A percentile compares a stretch with the other conserved stretches of the same genome.
Evolutionary conservation across 2,888 invertebrate genomes (phyloP).

Genomic region (Seira musarum): DNA sequence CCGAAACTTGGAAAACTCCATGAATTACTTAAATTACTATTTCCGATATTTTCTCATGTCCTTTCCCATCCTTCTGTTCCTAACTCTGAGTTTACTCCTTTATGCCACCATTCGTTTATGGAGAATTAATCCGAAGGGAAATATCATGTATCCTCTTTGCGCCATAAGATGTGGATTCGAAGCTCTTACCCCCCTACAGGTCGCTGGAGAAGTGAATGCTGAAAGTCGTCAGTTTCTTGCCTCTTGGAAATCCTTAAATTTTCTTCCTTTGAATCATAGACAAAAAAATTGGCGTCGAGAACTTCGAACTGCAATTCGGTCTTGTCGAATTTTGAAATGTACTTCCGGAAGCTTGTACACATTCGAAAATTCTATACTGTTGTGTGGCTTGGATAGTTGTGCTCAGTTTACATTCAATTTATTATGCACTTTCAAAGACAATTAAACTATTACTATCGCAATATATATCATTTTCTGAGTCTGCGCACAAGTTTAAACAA

Average conservation of each 20-base stretch:
- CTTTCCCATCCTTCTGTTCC: background rate
- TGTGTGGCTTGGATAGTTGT: background rate
- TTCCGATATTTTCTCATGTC: background rate
- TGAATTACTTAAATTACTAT: background rate
- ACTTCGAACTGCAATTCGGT: background rate
- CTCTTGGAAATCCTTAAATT: background rate
- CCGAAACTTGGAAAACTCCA: background rate
- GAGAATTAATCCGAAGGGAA: conserved; percentile 30
- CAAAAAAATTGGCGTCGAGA: background rate
- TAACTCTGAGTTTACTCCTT: background rate
- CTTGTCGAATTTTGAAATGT: background rate
- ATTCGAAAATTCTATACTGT: background rate
- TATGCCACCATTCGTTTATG: conserved; percentile 16
- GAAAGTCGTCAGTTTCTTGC: background rate
- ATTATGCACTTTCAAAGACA: conserved; percentile 4
- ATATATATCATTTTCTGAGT: too few relatives aligned
- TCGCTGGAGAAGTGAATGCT: conserved; percentile 15
- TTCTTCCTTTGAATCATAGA: background rate
- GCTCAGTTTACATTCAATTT: conserved; percentile 15
- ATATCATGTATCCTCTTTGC: conserved; percentile 40
- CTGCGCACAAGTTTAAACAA: too few relatives aligned
- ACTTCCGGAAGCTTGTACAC: conserved; percentile 5
- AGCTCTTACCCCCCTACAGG: conserved; percentile 6
- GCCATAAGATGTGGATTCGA: conserved; percentile 27
- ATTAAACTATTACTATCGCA: too few relatives aligned